Percentiles rank a stretch among this genome's conserved stretches.
Evolutionary conservation across 2,888 invertebrate genomes (phyloP).

Genomic region (Platypus cylindrus): DNA sequence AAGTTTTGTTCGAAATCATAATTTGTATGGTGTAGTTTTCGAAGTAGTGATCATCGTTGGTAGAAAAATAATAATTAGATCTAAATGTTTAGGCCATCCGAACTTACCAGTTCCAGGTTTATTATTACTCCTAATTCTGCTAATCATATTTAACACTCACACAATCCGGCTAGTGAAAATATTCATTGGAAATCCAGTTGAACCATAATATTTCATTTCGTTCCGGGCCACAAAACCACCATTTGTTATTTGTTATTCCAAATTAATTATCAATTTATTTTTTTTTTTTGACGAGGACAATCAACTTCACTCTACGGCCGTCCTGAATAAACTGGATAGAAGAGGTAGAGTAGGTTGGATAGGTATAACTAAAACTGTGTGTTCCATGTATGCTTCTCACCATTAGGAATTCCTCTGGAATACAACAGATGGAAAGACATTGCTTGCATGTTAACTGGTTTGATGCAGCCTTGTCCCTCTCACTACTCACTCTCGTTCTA

Average conservation of each 20-base stretch:
- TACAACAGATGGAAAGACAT: slow-evolving; percentile 38
- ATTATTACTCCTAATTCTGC: no score
- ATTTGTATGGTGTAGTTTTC: no score
- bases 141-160: no score
- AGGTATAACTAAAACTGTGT: slow-evolving; percentile 37
- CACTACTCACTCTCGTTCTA: slow-evolving; percentile 12
- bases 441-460: slow-evolving; percentile 38
- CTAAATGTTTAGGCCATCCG: no score
- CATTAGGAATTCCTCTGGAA: slow-evolving; percentile 36
- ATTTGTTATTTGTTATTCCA: background rate
- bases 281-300: slow-evolving; percentile 14
- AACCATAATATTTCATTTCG: no score
- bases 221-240: background rate
- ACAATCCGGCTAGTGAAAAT: no score
- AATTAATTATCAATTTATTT: slow-evolving; percentile 7
- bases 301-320: slow-evolving; percentile 32
- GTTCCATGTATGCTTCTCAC: slow-evolving; percentile 34
- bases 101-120: no score
- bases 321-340: slow-evolving; percentile 40
- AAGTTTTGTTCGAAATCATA: no score
- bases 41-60: no score
- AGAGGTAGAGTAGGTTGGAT: no score
- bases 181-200: no score
- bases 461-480: slow-evolving; percentile 29
- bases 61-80: no score